These are phyloP conservation scores for Chloromyia formosa DNA, from an alignment of 2,888 invertebrate species.

Conservation along the genomic window DNA sequence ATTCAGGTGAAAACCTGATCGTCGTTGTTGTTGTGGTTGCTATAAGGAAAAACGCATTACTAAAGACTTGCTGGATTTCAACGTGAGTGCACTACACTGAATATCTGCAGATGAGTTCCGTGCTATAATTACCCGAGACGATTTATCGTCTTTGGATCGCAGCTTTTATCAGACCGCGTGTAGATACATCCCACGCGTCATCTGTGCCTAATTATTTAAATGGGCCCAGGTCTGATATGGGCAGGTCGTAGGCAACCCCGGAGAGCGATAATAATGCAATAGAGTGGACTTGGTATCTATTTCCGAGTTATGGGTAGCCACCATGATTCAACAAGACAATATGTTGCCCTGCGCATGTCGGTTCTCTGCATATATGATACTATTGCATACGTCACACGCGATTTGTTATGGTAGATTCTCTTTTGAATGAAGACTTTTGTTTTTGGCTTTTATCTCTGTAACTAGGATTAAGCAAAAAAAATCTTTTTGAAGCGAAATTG, in stretches of 20 bases:
- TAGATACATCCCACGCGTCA: conserved; percentile 49
- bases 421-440: no score
- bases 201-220: conserved; percentile 51
- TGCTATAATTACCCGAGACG: conserved; percentile 50
- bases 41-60: background rate
- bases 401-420: no score
- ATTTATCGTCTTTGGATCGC: conserved; percentile 47
- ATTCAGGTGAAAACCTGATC: conserved; percentile 7
- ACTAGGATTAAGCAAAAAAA: no score
- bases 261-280: conserved; percentile 24
- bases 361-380: no score
- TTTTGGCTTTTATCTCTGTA: no score
- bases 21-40: background rate
- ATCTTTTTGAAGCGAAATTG: no score
- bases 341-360: no score
- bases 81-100: background rate
- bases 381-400: no score
- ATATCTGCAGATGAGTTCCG: conserved; percentile 46
- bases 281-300: no score
- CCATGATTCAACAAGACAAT: no score
- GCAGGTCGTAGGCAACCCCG: background rate
- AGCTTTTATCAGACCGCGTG: conserved; percentile 48
- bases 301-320: no score
- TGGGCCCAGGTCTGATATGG: conserved; percentile 32
- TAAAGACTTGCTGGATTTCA: background rate